A percentile compares a stretch with the other conserved stretches of the same genome.
These are phyloP conservation scores for Percina caprodes DNA, from an alignment of 2,113 vertebrate genomes.

Conservation along the genomic window DNA sequence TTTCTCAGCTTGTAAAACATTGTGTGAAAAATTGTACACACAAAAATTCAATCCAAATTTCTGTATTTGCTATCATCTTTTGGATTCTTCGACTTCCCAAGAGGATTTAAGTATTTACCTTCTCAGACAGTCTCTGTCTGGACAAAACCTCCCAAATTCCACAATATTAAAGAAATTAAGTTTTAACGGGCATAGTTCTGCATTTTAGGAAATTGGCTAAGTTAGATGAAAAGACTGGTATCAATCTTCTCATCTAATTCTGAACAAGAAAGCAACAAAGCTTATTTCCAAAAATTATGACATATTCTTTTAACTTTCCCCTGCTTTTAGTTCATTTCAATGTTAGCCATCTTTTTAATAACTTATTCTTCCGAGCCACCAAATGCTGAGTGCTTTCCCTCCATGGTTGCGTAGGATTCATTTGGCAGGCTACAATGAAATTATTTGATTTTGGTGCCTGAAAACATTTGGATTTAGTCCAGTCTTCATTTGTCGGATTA, in stretches of 20 bases:
- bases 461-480: constrained; percentile 62
- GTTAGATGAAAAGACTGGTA: background rate
- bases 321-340: constrained; percentile 9
- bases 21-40: background rate
- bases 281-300: background rate
- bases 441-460: constrained; percentile 60
- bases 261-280: background rate
- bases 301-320: background rate
- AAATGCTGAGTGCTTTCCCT: constrained; percentile 11
- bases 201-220: background rate
- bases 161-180: background rate
- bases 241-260: background rate
- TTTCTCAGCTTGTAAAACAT: background rate
- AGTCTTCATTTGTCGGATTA: constrained; percentile 61
- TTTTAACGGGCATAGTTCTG: background rate
- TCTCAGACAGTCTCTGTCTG: background rate
- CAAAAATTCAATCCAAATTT: background rate
- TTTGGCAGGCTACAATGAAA: constrained; percentile 63
- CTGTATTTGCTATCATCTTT: background rate
- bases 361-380: constrained; percentile 7
- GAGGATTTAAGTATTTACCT: background rate
- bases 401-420: constrained; percentile 32
- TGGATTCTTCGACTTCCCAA: background rate
- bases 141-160: background rate
- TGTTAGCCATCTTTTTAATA: constrained; percentile 16